Evolutionary conservation across 2,888 invertebrate genomes (phyloP).

Genomic region (Achlya flavicornis): DNA sequence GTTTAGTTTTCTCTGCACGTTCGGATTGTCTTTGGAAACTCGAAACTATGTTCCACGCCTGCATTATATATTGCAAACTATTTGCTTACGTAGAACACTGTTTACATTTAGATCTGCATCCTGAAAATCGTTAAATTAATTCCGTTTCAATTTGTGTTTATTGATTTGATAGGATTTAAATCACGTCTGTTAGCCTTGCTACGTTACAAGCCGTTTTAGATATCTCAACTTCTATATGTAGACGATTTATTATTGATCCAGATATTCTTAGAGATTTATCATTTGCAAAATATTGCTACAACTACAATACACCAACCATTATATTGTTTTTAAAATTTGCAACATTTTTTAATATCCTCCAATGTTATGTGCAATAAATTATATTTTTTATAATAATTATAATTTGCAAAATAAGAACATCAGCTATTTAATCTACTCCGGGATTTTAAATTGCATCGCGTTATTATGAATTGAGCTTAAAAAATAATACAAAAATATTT

Average conservation of each 20-base stretch:
- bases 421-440: not conserved
- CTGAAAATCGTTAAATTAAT: not conserved
- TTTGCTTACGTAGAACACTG: constrained; percentile 7
- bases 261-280: not conserved
- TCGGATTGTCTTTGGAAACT: constrained; percentile 28
- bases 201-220: not conserved
- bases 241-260: not conserved
- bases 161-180: constrained; percentile 5
- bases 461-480: not conserved
- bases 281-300: not conserved
- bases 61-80: constrained; percentile 27
- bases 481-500: not conserved
- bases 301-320: not conserved
- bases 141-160: not conserved
- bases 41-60: constrained; percentile 26
- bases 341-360: too few relatives aligned
- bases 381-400: too few relatives aligned
- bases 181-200: not conserved
- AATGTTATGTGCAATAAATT: too few relatives aligned
- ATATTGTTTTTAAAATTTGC: too few relatives aligned
- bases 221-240: not conserved
- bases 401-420: too few relatives aligned
- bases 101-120: constrained; percentile 8
- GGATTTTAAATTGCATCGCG: not conserved
- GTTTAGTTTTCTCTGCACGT: constrained; percentile 25